Conservation (phyloP, 2,113 vertebrate species). For the Acinonyx jubatus region DNA sequence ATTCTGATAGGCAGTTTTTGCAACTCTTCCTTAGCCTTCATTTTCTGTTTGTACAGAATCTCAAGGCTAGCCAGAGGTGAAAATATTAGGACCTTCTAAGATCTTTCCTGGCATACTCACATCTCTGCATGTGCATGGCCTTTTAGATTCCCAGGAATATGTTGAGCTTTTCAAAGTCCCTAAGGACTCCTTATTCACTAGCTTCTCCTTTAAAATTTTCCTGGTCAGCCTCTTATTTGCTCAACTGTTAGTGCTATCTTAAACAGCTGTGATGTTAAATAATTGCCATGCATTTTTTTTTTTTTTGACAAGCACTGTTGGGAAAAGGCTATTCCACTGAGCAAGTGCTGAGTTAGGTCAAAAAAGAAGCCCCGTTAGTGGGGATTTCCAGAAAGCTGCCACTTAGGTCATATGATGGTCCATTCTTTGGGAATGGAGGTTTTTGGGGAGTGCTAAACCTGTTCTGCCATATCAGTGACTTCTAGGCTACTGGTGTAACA, state of each 20-base stretch:
- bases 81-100: not conserved
- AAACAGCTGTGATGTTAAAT: not conserved
- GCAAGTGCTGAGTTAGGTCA: not conserved
- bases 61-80: not conserved
- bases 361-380: not conserved
- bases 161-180: not conserved
- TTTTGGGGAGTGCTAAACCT: not conserved
- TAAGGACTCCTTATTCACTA: not conserved
- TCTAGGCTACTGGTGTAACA: not conserved
- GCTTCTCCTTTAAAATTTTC: not conserved
- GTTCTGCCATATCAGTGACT: not conserved
- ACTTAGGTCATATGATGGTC: not conserved
- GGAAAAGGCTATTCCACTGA: not conserved
- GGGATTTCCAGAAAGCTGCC: not conserved
- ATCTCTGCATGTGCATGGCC: not conserved
- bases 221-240: not conserved
- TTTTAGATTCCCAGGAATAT: not conserved
- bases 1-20: not conserved
- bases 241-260: not conserved
- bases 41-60: not conserved
- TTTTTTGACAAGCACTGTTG: not conserved
- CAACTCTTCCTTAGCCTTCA: not conserved
- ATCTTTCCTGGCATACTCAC: not conserved
- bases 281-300: not conserved
- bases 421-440: not conserved